A percentile compares a stretch with the other conserved stretches of the same genome.
These are phyloP conservation scores for Unio pictorum DNA, from an alignment of 2,888 invertebrate genomes.

Conservation along the genomic window DNA sequence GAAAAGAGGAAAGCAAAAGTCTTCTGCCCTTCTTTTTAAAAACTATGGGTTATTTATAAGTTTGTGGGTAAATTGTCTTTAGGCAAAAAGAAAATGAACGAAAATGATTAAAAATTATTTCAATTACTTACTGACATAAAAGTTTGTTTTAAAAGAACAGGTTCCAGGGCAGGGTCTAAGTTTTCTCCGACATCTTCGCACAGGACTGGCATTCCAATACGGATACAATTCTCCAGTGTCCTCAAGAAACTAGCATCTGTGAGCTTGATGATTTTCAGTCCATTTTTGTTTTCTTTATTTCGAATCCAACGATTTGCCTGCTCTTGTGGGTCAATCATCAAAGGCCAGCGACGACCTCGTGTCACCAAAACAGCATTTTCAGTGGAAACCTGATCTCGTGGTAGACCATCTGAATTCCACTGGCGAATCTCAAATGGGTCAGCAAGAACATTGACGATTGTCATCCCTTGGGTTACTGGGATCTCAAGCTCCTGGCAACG, in stretches of 20 bases:
- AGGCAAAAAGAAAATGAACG: too few relatives aligned
- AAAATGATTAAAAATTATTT: too few relatives aligned
- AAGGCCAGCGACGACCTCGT: constrained; percentile 71
- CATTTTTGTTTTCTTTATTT: constrained; percentile 67
- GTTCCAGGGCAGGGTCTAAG: constrained; percentile 72
- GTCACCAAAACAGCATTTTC: constrained; percentile 73
- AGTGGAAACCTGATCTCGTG: constrained; percentile 71
- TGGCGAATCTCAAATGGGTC: constrained; percentile 78
- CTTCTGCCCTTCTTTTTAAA: too few relatives aligned
- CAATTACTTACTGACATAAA: constrained; percentile 78
- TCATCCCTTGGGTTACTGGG: constrained; percentile 81
- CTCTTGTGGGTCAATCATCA: constrained; percentile 73
- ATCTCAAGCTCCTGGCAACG: constrained; percentile 80
- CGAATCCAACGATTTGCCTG: constrained; percentile 73
- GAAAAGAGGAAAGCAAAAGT: too few relatives aligned
- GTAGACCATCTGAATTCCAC: constrained; percentile 72
- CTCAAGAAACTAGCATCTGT: constrained; percentile 70
- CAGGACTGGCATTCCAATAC: constrained; percentile 72
- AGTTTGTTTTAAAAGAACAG: constrained; percentile 80
- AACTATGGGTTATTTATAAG: too few relatives aligned
- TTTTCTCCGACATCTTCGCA: constrained; percentile 71
- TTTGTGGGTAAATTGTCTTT: too few relatives aligned
- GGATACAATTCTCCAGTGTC: constrained; percentile 71
- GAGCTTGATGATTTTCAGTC: constrained; percentile 70
- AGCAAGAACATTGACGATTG: constrained; percentile 73